Base-by-base conservation (phyloP, 2,888 invertebrate species). In the Pherbina coryleti region DNA sequence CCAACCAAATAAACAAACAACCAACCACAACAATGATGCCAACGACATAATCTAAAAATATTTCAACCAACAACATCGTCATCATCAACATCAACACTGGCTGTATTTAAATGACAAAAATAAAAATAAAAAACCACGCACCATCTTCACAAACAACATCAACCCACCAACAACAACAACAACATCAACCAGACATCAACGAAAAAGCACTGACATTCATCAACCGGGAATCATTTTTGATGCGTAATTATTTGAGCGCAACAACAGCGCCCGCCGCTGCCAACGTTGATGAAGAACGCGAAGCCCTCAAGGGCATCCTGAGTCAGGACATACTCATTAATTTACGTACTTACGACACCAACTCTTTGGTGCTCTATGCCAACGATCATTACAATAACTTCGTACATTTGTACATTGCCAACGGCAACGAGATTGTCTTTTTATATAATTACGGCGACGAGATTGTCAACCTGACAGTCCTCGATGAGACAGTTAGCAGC, bases 341-440 rank as follows among this genome's bases (percentile, higher is more conserved):
- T 89, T 91, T 98, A 79, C 92, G 98, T 83, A 98, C 98, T 0
- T 96, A 96, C 86, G 95, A 95, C 84, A 91, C 92, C 55, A 93
- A 95, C 82, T 94, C 96, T 0, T 90, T 98, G 83, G 93, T 98
- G 22, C 91, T 98, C 8, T 98, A 98, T 86, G 96, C 97, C 49
- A 96, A 97, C 86, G 98, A 98, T 89, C 95, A 97, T 88, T 91
- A 96, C 78, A 97, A 97, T 87, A 98, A 98, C 89, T 98, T 98
- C 88, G 94, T 97, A 72, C 97, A 97, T 89, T 90, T 97, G 37
- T 96, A 95, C 89, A 93, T 97, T 79, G 93, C 94, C 81, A 94
- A 94, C 79, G 94, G 95, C 17, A 94, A 94, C 9, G 93, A 93
- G 90, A 94, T 97, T 31, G 93, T 96, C 62, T 96, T 96, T 85